Evolutionary conservation across 2,113 vertebrate species (phyloP).

Genomic region (Entomyzon cyanotis): DNA sequence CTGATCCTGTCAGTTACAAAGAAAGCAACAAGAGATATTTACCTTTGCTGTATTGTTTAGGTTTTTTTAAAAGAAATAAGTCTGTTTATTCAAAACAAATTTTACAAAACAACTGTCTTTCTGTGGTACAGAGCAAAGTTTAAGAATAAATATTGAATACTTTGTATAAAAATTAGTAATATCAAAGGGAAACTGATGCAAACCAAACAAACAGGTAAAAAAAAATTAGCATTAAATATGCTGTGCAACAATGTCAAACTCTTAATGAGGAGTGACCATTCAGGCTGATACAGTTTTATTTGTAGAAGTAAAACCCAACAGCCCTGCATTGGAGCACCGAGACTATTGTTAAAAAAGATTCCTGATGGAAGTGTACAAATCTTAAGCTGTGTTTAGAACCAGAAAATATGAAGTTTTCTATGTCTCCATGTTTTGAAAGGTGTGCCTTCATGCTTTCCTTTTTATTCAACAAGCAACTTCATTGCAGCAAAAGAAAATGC

Average conservation of each 20-base stretch:
- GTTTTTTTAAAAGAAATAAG: slow-evolving; percentile 37
- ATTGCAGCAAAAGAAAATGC: slow-evolving; percentile 60
- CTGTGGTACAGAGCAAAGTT: slow-evolving; percentile 68
- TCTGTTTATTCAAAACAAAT: slow-evolving; percentile 77
- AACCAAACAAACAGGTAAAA: slow-evolving; percentile 71
- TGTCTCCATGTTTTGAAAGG: slow-evolving; percentile 38
- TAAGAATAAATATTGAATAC: slow-evolving; percentile 75
- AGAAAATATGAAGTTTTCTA: slow-evolving; percentile 36
- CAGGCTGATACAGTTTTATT: slow-evolving; percentile 57
- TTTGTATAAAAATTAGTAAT: slow-evolving; percentile 75
- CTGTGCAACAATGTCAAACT: slow-evolving; percentile 57
- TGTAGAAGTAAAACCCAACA: slow-evolving; percentile 28
- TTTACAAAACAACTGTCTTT: slow-evolving; percentile 68
- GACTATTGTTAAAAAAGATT: slow-evolving; percentile 18
- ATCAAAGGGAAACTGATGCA: slow-evolving; percentile 69
- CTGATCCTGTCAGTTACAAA: neutral
- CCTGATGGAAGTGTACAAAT: slow-evolving; percentile 13
- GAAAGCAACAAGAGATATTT: neutral
- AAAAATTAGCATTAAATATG: slow-evolving; percentile 62
- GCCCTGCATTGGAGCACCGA: slow-evolving; percentile 64
- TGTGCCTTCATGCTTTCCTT: slow-evolving; percentile 70
- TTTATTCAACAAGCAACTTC: slow-evolving; percentile 49
- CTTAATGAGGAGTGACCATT: slow-evolving; percentile 55
- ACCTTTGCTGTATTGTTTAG: neutral
- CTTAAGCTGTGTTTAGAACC: slow-evolving; percentile 35